Evolutionary conservation across 2,113 vertebrate species (phyloP).

Genomic region (Hipposideros armiger): DNA sequence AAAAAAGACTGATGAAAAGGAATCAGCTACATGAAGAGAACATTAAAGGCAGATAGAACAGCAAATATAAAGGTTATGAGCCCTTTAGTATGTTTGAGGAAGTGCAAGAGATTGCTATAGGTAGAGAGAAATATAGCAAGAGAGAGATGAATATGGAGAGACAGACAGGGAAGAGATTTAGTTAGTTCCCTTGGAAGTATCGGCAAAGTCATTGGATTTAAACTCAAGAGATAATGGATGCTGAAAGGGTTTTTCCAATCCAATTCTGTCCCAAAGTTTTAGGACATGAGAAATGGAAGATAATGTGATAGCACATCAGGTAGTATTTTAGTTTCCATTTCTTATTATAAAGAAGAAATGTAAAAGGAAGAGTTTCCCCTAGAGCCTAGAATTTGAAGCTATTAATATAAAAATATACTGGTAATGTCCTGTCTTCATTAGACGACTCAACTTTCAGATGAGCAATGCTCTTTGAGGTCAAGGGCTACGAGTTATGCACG

Average conservation of each 20-base stretch:
- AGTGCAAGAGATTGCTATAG: not conserved
- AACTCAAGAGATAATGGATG: slow-evolving; percentile 3
- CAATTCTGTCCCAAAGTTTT: slow-evolving; percentile 43
- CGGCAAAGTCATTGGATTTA: slow-evolving; percentile 34
- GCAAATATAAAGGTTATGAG: not conserved
- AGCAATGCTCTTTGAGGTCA: slow-evolving; percentile 47
- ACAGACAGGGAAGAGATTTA: not conserved
- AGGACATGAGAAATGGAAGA: slow-evolving; percentile 14
- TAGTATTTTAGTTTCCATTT: slow-evolving; percentile 54
- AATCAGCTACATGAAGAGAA: not conserved
- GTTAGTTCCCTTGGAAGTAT: not conserved
- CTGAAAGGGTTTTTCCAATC: slow-evolving; percentile 4
- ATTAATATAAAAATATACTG: not conserved
- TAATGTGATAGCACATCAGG: slow-evolving; percentile 51
- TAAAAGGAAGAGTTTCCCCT: not conserved
- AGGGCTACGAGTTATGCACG: not conserved
- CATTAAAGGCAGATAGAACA: not conserved
- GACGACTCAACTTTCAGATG: not conserved
- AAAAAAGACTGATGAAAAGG: not conserved
- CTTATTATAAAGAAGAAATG: slow-evolving; percentile 12
- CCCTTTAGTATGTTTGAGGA: not conserved
- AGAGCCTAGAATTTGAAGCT: slow-evolving; percentile 36
- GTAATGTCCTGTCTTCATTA: not conserved
- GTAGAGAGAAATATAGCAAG: not conserved
- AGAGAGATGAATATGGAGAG: not conserved